These are phyloP conservation scores for Gobio occitaniae DNA, from an alignment of 2,797 vertebrate genomes.

Conservation along the genomic window DNA sequence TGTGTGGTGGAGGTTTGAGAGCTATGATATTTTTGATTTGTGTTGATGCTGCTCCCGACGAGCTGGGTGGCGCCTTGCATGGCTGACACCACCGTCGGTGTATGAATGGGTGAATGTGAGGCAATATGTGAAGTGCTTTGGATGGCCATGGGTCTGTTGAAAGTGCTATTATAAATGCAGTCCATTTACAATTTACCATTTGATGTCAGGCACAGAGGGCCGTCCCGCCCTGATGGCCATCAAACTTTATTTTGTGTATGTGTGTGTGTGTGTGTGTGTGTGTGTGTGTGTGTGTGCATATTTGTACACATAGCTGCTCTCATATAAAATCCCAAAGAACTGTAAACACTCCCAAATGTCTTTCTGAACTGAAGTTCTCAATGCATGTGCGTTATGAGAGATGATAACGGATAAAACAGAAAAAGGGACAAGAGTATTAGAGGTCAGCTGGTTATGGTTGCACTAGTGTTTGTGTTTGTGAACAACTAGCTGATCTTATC, in stretches of 20 bases:
- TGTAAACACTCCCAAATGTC: not conserved
- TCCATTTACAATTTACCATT: no score
- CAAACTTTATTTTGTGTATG: no score
- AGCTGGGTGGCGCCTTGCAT: no score
- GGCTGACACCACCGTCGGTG: no score
- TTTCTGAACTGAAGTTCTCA: not conserved
- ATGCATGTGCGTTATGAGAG: not conserved
- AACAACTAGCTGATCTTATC: conserved; percentile 25
- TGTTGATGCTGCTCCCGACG: not conserved
- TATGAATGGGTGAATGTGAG: no score
- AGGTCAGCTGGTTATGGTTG: conserved; percentile 13
- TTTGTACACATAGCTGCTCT: not conserved
- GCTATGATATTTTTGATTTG: not conserved
- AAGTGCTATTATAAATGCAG: no score
- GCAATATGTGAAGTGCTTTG: no score
- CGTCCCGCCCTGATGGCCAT: not conserved
- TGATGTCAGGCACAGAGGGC: not conserved
- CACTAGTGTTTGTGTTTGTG: not conserved
- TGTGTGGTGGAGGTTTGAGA: not conserved
- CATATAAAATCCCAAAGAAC: not conserved
- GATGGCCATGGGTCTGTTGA: no score
- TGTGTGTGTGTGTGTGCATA: no score
- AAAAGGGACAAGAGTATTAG: not conserved
- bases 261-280: no score
- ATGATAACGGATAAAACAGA: not conserved